phyloP scores from a whole-genome alignment of 2,797 vertebrate species.

The Coranthus polyacanthus region DNA sequence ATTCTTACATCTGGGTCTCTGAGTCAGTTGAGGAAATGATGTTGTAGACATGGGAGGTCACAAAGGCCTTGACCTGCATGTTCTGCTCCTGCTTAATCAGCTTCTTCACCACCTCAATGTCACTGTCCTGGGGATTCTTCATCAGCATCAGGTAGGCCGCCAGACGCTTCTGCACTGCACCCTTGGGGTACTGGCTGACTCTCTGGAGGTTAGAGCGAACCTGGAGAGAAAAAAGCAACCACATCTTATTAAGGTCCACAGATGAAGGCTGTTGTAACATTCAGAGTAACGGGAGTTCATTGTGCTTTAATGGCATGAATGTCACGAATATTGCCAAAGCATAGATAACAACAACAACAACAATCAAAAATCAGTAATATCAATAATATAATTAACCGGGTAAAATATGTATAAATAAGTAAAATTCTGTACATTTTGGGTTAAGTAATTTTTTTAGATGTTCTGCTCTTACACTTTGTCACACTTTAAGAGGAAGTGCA shows the following conservation, averaged over 20 bases:
- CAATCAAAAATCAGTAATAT: no score
- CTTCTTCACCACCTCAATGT: conserved; percentile 85
- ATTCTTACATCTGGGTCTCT: conserved; percentile 87
- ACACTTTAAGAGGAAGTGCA: neutral
- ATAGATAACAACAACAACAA: no score
- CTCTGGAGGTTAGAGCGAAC: conserved; percentile 86
- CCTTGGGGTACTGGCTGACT: conserved; percentile 82
- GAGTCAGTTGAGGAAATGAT: conserved; percentile 88
- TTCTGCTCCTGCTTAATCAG: conserved; percentile 86
- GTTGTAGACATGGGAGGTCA: conserved; percentile 91
- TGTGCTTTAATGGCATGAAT: no score
- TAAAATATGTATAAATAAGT: no score
- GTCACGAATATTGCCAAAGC: no score
- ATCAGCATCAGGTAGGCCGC: conserved; percentile 93
- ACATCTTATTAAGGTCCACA: neutral
- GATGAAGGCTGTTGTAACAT: no score
- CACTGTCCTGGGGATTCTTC: conserved; percentile 84
- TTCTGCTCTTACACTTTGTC: neutral
- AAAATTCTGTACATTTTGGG: no score
- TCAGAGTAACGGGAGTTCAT: no score
- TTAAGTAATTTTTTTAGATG: no score
- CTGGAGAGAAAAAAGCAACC: conserved; percentile 72
- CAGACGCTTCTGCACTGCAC: conserved; percentile 90
- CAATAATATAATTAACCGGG: no score
- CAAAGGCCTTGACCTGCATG: conserved; percentile 90